A percentile compares a stretch with the other conserved stretches of the same genome.
Evolutionary conservation across 2,113 vertebrate genomes (phyloP).

Genomic region (Sinocyclocheilus anophthalmus): DNA sequence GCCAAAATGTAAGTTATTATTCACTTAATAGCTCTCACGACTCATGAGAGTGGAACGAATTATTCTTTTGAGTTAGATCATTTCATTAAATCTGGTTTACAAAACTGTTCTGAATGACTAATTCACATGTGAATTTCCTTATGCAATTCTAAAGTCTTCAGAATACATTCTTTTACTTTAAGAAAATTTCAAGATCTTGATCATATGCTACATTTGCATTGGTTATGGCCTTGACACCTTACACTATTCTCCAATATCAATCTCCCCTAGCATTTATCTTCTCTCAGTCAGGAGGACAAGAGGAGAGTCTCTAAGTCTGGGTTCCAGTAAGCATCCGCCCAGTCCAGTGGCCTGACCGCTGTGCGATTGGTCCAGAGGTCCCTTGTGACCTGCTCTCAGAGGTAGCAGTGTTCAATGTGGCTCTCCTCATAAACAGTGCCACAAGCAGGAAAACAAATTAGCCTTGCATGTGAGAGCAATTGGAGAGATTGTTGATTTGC

Average conservation of each 20-base stretch:
- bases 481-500: slow-evolving; percentile 58
- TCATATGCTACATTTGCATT: neutral
- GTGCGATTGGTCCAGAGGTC: slow-evolving; percentile 6
- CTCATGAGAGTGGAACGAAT: neutral
- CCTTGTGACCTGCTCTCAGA: slow-evolving; percentile 20
- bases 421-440: slow-evolving; percentile 58
- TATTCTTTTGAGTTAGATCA: neutral
- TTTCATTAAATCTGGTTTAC: neutral
- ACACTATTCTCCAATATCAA: neutral
- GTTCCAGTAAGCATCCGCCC: slow-evolving; percentile 35
- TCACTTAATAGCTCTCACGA: neutral
- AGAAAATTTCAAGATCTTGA: neutral
- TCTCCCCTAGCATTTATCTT: neutral
- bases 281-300: slow-evolving; percentile 1
- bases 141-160: neutral
- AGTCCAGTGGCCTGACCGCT: slow-evolving; percentile 42
- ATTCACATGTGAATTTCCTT: neutral
- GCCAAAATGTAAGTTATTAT: neutral
- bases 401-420: slow-evolving; percentile 26
- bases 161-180: neutral
- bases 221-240: neutral
- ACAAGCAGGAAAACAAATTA: slow-evolving; percentile 75
- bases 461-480: slow-evolving; percentile 73
- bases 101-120: neutral
- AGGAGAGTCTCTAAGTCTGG: slow-evolving; percentile 8